Evolutionary conservation across 2,888 invertebrate genomes (phyloP).

Genomic region (Danaus chrysippus): DNA sequence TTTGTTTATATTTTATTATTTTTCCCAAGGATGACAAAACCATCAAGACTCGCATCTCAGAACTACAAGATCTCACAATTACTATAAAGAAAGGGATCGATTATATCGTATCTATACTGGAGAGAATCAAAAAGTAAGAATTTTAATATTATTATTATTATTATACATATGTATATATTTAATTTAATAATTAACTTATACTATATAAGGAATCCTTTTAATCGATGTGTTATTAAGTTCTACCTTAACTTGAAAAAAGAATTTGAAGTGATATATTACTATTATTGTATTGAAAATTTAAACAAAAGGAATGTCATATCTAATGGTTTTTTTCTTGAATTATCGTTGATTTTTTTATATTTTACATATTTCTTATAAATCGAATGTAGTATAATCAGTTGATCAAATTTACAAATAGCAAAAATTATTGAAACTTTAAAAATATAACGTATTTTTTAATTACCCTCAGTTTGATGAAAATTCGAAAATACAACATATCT

Average conservation of each 20-base stretch:
- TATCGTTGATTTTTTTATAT: too few relatives aligned
- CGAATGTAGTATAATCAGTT: background rate
- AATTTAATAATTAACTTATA: background rate
- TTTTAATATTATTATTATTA: background rate
- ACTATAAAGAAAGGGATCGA: constrained; percentile 71
- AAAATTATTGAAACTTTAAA: background rate
- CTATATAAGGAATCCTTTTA: background rate
- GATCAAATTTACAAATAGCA: background rate
- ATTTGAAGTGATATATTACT: background rate
- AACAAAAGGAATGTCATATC: background rate
- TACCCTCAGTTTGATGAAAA: too few relatives aligned
- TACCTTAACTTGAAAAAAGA: too few relatives aligned
- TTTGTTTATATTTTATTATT: background rate
- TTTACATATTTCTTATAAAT: too few relatives aligned
- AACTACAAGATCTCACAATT: constrained; percentile 69
- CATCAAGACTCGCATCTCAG: constrained; percentile 56
- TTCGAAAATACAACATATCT: too few relatives aligned
- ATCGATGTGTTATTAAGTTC: too few relatives aligned
- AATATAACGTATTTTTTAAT: too few relatives aligned
- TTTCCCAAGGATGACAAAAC: constrained; percentile 64
- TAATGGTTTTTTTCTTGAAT: too few relatives aligned
- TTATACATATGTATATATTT: background rate
- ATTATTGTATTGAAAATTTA: background rate
- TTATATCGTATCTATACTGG: constrained; percentile 64
- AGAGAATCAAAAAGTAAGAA: constrained; percentile 65